Evolutionary conservation across 2,113 vertebrate genomes (phyloP).

Genomic region (Pogona vitticeps): DNA sequence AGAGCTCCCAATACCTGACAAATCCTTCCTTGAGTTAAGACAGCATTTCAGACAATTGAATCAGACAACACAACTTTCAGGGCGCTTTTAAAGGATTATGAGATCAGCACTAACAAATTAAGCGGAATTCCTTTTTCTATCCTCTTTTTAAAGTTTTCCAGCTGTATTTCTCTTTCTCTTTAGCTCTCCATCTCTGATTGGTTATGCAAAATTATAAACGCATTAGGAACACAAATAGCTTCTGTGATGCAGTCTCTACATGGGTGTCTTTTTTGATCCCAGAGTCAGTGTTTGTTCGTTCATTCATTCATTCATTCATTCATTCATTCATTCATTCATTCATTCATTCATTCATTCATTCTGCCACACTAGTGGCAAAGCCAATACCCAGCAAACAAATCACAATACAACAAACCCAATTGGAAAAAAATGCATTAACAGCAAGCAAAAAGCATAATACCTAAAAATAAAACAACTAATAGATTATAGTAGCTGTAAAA

Average conservation of each 20-base stretch:
- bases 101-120: background rate
- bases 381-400: no score
- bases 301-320: no score
- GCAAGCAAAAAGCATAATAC: no score
- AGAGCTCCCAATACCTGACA: slow-evolving; percentile 13
- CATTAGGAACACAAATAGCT: background rate
- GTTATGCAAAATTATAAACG: slow-evolving; percentile 19
- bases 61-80: slow-evolving; percentile 7
- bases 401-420: no score
- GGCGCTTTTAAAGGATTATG: slow-evolving; percentile 1
- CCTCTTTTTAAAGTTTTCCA: background rate
- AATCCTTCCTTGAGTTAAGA: background rate
- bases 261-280: background rate
- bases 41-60: slow-evolving; percentile 14
- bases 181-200: background rate
- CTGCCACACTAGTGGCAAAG: no score
- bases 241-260: background rate
- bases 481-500: no score
- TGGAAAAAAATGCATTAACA: no score
- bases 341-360: no score
- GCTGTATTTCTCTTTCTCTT: background rate
- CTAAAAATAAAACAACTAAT: no score
- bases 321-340: no score
- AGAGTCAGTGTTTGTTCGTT: background rate
- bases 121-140: background rate